phyloP scores from a whole-genome alignment of 1,140 invertebrate genomes.

The Anagrus nilaparvatae region DNA sequence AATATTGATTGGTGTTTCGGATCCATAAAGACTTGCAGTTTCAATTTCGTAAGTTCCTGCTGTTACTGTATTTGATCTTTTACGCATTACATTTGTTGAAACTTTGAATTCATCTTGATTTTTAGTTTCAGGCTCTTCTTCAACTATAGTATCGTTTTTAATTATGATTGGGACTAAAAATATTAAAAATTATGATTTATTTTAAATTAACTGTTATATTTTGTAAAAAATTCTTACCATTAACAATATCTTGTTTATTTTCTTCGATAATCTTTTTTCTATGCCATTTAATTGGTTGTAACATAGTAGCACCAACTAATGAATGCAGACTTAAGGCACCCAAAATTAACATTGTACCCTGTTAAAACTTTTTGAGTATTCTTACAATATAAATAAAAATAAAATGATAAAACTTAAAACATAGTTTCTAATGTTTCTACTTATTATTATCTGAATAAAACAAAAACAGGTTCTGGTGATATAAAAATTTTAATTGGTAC shows the following conservation, averaged over 20 bases:
- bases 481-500: too few species aligned
- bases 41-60: too few species aligned
- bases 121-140: too few species aligned
- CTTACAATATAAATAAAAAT: constrained; percentile 3
- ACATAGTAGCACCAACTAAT: constrained; percentile 49
- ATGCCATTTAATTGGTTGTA: constrained; percentile 61
- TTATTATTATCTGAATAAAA: too few species aligned
- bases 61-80: too few species aligned
- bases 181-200: too few species aligned
- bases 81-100: too few species aligned
- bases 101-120: too few species aligned
- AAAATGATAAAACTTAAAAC: constrained; percentile 30
- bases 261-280: constrained; percentile 37
- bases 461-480: too few species aligned
- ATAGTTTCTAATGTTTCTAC: too few species aligned
- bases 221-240: constrained; percentile 6
- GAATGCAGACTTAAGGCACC: constrained; percentile 51
- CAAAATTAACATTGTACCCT: constrained; percentile 50
- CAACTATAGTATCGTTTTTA: background rate
- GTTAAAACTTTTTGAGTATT: constrained; percentile 35
- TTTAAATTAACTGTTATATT: too few species aligned
- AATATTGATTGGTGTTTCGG: background rate
- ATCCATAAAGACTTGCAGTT: constrained; percentile 14
- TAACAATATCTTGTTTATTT: constrained; percentile 14
- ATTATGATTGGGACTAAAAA: too few species aligned